phyloP scores from a whole-genome alignment of 2,113 vertebrate species.

The Cheilinus undulatus region DNA sequence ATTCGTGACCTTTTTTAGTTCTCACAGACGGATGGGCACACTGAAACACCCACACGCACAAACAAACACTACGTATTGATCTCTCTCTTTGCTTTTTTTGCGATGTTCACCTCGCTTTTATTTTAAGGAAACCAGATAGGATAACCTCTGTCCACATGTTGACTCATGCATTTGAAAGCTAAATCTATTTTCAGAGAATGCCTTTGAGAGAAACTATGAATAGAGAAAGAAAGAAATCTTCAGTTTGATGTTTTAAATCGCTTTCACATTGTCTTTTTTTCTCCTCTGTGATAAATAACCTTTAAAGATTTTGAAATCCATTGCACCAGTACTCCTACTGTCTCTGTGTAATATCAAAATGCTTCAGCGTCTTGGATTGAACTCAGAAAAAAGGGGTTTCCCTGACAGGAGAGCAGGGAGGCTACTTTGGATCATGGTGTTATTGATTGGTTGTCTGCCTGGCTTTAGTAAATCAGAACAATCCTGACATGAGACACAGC shows the following conservation, averaged over 20 bases:
- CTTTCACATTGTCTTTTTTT: slow-evolving; percentile 4
- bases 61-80: slow-evolving; percentile 72
- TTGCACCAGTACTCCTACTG: neutral
- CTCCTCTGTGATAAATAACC: slow-evolving; percentile 21
- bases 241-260: neutral
- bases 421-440: slow-evolving; percentile 15
- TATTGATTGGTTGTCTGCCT: slow-evolving; percentile 17
- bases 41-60: slow-evolving; percentile 55
- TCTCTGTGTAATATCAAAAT: slow-evolving; percentile 13
- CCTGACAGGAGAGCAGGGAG: slow-evolving; percentile 21
- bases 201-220: slow-evolving; percentile 22
- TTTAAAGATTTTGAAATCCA: slow-evolving; percentile 1
- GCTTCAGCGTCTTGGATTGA: slow-evolving; percentile 3
- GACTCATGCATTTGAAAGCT: slow-evolving; percentile 59
- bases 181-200: slow-evolving; percentile 47
- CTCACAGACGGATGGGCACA: slow-evolving; percentile 33
- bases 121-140: slow-evolving; percentile 58
- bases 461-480: neutral
- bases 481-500: neutral
- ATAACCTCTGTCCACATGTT: slow-evolving; percentile 54
- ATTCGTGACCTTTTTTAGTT: slow-evolving; percentile 43
- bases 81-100: slow-evolving; percentile 46
- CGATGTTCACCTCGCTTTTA: slow-evolving; percentile 60
- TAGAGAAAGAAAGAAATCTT: slow-evolving; percentile 27
- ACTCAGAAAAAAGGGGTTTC: slow-evolving; percentile 27